A percentile compares a stretch with the other conserved stretches of the same genome.
These are phyloP conservation scores for Melanotaenia duboulayi DNA, from an alignment of 2,113 vertebrate species.

Conservation along the genomic window DNA sequence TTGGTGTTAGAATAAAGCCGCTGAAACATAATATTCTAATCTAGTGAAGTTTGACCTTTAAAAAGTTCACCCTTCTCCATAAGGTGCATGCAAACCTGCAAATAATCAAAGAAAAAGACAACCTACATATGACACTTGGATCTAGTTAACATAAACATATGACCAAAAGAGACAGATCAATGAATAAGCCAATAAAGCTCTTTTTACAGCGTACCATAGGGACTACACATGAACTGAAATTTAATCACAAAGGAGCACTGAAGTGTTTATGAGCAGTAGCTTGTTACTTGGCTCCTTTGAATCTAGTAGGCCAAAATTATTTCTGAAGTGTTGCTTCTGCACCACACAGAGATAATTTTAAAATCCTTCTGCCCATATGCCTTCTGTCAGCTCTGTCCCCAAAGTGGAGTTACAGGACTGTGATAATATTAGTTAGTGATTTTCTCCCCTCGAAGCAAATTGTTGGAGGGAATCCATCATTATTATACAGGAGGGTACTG, in stretches of 20 bases:
- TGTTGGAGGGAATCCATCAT: constrained; percentile 36
- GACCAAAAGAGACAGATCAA: neutral
- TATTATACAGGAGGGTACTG: constrained; percentile 40
- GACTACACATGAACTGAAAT: neutral
- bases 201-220: neutral
- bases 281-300: constrained; percentile 41
- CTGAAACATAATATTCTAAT: neutral
- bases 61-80: neutral
- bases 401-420: constrained; percentile 56
- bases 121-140: neutral
- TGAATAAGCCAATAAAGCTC: neutral
- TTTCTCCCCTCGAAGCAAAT: constrained; percentile 44
- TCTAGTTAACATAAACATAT: constrained; percentile 5
- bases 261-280: constrained; percentile 32
- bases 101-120: neutral
- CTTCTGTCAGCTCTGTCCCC: constrained; percentile 54
- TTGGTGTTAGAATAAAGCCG: neutral
- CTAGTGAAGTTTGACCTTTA: neutral
- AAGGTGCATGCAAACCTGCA: too few relatives aligned
- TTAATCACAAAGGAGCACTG: constrained; percentile 57
- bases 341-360: constrained; percentile 54
- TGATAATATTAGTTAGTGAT: constrained; percentile 67
- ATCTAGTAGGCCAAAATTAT: constrained; percentile 62
- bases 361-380: constrained; percentile 59
- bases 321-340: constrained; percentile 61